Conservation (phyloP, 2,888 invertebrate genomes). For the Drosophila heteroneura region DNA sequence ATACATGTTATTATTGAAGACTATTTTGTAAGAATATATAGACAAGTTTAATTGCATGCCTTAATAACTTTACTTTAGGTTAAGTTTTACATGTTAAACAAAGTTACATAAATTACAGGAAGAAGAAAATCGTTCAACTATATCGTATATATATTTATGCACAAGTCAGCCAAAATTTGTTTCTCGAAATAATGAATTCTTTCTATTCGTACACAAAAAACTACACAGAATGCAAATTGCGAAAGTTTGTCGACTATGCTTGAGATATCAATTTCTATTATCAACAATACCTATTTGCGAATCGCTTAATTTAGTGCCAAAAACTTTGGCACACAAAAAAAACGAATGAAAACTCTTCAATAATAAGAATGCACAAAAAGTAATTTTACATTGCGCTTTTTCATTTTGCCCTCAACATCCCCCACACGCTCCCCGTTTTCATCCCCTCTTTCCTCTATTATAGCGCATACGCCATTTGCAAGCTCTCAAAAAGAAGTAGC, state of each 20-base stretch:
- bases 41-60: rapidly evolving
- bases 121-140: background rate
- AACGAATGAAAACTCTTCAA: constrained; percentile 39
- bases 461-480: constrained; percentile 41
- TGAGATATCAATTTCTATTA: constrained; percentile 59
- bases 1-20: too few species aligned
- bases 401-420: constrained; percentile 5
- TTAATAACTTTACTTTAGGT: background rate
- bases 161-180: background rate
- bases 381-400: constrained; percentile 69
- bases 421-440: background rate
- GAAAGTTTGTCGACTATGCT: constrained; percentile 25
- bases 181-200: background rate
- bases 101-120: background rate
- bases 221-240: background rate
- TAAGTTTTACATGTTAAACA: background rate
- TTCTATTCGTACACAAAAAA: background rate
- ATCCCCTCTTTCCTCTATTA: constrained; percentile 8
- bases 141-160: background rate
- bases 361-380: constrained; percentile 52
- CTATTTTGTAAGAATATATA: background rate
- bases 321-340: constrained; percentile 62
- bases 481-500: constrained; percentile 71
- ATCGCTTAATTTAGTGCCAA: constrained; percentile 74
- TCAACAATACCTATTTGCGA: constrained; percentile 71